Conservation (phyloP, 2,113 vertebrate genomes). For the Sitta europaea region DNA sequence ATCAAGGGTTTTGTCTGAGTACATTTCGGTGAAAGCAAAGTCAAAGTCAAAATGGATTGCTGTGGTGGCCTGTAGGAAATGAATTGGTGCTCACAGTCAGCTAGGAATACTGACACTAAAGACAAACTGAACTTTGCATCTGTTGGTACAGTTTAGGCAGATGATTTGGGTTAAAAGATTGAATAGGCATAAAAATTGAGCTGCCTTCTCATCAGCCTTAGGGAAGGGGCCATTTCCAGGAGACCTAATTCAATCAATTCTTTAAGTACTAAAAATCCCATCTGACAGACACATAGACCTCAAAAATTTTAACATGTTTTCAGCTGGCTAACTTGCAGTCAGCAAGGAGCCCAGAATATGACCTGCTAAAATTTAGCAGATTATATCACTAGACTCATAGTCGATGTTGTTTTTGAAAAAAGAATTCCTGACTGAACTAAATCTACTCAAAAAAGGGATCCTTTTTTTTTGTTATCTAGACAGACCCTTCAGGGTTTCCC, state of each 20-base stretch:
- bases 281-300: not conserved
- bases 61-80: not conserved
- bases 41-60: not conserved
- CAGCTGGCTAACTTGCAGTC: not conserved
- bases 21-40: not conserved
- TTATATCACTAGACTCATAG: not conserved
- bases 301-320: not conserved
- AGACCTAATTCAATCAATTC: slow-evolving; percentile 1
- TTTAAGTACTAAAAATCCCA: not conserved
- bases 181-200: not conserved
- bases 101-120: not conserved
- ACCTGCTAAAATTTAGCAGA: slow-evolving; percentile 1
- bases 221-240: not conserved
- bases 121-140: not conserved
- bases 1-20: not conserved
- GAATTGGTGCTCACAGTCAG: not conserved
- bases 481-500: not conserved
- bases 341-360: not conserved
- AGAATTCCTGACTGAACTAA: not conserved
- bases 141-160: not conserved
- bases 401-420: not conserved
- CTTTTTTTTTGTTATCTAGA: not conserved
- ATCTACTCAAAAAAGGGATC: not conserved
- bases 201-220: not conserved
- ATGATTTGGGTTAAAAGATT: not conserved